Evolutionary conservation across 1,140 invertebrate genomes (phyloP), one percentile per base, ranked within the genome.

Genomic region (Drosophila obscura): DNA sequence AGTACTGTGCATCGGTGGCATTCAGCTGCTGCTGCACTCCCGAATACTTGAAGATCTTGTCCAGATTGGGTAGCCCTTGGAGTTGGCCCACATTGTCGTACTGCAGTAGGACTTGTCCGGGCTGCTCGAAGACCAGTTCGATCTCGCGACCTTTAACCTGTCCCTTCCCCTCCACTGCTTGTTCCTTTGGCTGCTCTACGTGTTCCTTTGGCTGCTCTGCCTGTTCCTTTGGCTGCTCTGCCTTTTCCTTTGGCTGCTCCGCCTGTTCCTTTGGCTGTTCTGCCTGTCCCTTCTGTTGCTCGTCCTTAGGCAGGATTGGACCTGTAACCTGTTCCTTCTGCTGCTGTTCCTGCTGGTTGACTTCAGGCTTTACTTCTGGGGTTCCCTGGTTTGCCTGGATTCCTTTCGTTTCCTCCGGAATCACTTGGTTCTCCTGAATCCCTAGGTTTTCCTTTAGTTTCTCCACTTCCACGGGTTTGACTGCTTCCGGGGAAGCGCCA

Each of bases 11-110:
- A 45, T n/a, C 15, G 0, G 2, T 50, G 39, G 8, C 58, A 4
- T 73, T 73, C 9, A 50, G 2, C 19, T 28, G 39, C 5, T 71
- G 39, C 5, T 71, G 66, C n/a, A 26, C 55, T 26, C n/a, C 68
- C 22, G 43, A 69, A 19, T 73, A 73, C n/a, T 73, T 64, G 19
- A 73, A 73, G 31, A 73, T 56, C 51, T 73, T 73, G 2, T 73
- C 71, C 39, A 73, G 43, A 3, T 73, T 52, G 5, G 51, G 57
- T 28, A 62, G 4, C 0, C 55, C 45, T 2, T 75, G 8, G 2
- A 67, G 22, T 8, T 62, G 41, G 19, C 8, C 26, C 39, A 59
- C 43, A 2, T 63, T 39, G 1, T 35, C 35, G 35, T 39, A 39
- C 35, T 39, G 35, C 35, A 39, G 11, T 4, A 39, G 51, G 28